Evolutionary conservation across 1,140 invertebrate species (phyloP).

Genomic region (Asobara japonica): DNA sequence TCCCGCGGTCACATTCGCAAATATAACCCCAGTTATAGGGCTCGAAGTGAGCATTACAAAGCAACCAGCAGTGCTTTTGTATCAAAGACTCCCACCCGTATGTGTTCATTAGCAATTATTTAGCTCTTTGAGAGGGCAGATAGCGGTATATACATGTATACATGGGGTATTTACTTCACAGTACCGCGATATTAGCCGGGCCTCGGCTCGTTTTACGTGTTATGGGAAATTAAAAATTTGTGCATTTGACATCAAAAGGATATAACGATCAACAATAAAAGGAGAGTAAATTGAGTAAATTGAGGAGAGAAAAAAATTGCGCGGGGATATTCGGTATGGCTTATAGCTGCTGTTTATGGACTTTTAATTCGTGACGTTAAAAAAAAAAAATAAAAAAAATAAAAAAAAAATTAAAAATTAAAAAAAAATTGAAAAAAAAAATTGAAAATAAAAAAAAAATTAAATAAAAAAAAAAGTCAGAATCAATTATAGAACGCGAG

Average conservation of each 20-base stretch:
- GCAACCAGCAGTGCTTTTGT: slow-evolving; percentile 49
- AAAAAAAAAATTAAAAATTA: too few species aligned
- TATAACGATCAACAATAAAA: slow-evolving; percentile 7
- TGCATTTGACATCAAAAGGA: slow-evolving; percentile 14
- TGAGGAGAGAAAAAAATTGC: background rate
- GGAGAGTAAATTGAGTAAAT: background rate
- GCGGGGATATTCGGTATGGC: background rate
- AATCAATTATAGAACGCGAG: too few species aligned
- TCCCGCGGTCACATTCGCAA: slow-evolving; percentile 54
- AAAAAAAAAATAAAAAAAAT: background rate
- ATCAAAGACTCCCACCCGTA: slow-evolving; percentile 58
- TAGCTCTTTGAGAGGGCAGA: slow-evolving; percentile 36
- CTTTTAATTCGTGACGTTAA: too few species aligned
- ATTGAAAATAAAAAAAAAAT: too few species aligned
- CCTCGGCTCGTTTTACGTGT: background rate
- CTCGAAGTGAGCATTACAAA: slow-evolving; percentile 49
- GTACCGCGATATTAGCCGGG: slow-evolving; percentile 26
- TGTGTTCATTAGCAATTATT: slow-evolving; percentile 59
- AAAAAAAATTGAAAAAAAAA: too few species aligned
- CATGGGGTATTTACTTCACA: slow-evolving; percentile 16
- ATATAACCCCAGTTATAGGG: slow-evolving; percentile 40
- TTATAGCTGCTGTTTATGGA: background rate
- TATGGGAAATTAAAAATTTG: slow-evolving; percentile 9
- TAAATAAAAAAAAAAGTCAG: too few species aligned
- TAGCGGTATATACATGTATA: background rate